Evolutionary conservation across 2,888 invertebrate species (phyloP), one percentile per base, ranked within the genome.

Genomic region (Cremastinae sp.): DNA sequence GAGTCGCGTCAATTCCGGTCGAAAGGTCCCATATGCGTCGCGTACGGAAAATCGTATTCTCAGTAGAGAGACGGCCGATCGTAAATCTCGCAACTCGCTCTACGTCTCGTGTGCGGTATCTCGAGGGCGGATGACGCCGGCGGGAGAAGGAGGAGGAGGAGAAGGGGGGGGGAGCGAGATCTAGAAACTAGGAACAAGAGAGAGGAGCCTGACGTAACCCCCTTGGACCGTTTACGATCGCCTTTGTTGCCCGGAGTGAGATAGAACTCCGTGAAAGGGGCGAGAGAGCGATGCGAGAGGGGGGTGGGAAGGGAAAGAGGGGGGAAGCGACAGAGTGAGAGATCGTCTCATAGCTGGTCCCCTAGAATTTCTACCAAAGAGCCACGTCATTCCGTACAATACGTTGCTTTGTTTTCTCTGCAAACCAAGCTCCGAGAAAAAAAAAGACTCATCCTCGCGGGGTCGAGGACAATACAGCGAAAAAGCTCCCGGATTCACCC

Each of bases 171-270:
- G 49, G 61, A 56, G 64, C 20, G 49, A 58, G 64, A 18, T 20
- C 41, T 58, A 12, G 28, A 36, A 49, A 28, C 14, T 56, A 58
- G 45, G 66, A 51, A 66, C 61, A 61, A 47, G 59, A 45, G 34
- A 53, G 62, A 61, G 47, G 69, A 69, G 65, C 64, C 20, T 12
- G 43, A 41, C 43, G 65, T 59, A 77, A 49, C 69, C 69, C 69
- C 76, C 69, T 68, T 45, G 70, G 76, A 74, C 74, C 76, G 77
- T 80, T 80, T 75, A 72, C 75, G 74, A 66, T 75, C 75, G 68
- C 62, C 71, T 72, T 69, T 74, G 72, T 73, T 72, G 61, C 64
- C 70, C 9, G 28, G 28, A 28, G 28, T 28, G 28, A 28, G 28
- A 28, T 28, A 5, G 28, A 28, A 28, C 28, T 28, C 5, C 28